Base-by-base conservation (phyloP, 37 sponge, comb jelly and placozoan genomes). In the Bolinopsis microptera region DNA sequence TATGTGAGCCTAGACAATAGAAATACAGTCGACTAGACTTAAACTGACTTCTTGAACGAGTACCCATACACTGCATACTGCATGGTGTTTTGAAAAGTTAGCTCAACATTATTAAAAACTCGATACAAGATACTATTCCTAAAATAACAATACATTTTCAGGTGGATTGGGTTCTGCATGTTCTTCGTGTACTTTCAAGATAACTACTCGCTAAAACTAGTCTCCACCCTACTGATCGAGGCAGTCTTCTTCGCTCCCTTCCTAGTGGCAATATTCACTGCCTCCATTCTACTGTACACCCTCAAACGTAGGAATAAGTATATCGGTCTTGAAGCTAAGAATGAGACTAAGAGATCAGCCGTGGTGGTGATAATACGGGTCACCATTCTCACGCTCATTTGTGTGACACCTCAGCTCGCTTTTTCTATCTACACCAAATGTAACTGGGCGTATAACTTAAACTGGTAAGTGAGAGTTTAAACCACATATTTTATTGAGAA, bases 391-490 rank as follows among this genome's bases (percentile, higher is more conserved):
- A 72, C 75, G 2, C 75, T 72, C 5, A 72, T 72, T 21, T 72
- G 75, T 21, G 13, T 5, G 5, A 72, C 75, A 3, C 75, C 75
- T 72, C 75, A 72, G 26, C 75, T 72, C 31, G 31, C 31, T 5
- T 72, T 72, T 28, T 72, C 75, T 23, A 28, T 72, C 31, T 72
- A 72, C 31, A 28, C 26, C 75, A 72, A 72, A 72, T 28, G 26
- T 30, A 72, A 72, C 75, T 24, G 31, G 5, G 31, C 75, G 2
- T 72, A 72, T 28, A 3, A 72, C 5, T 8, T 72, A 3, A 72
- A 72, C 75, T 72, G 75, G 75, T 72, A 24, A 72, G 75, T n/a
- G n/a, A 21, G n/a, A n/a, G n/a, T n/a, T n/a, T n/a, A n/a, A n/a
- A n/a, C n/a, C n/a, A n/a, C n/a, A n/a, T n/a, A n/a, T n/a, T n/a